Percentiles rank a stretch among this genome's conserved stretches.
phyloP scores from a whole-genome alignment of 2,797 vertebrate species.

The Naso thynnoides region DNA sequence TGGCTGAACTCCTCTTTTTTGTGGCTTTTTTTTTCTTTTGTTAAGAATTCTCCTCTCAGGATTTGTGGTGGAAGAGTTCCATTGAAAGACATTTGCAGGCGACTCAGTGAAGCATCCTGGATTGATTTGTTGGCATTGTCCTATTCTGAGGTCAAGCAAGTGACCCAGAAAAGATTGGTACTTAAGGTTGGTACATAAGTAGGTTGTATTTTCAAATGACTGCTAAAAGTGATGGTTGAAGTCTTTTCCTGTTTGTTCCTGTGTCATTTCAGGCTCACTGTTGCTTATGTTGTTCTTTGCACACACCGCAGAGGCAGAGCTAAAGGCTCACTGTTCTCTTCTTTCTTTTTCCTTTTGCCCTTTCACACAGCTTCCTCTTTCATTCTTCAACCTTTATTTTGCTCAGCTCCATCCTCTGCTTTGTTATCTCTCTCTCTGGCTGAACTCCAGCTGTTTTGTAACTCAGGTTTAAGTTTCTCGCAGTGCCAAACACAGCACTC shows the following conservation, averaged over 20 bases:
- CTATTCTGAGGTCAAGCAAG: slow-evolving; percentile 41
- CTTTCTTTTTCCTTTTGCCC: background rate
- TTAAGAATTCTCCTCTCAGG: slow-evolving; percentile 3
- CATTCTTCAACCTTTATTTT: background rate
- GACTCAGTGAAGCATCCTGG: background rate
- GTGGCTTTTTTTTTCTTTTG: background rate
- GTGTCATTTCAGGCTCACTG: background rate
- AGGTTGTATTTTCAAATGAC: slow-evolving; percentile 18
- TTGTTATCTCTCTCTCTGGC: slow-evolving; percentile 12
- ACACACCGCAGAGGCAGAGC: background rate
- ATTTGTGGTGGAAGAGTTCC: background rate
- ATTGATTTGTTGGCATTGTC: background rate
- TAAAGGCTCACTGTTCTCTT: slow-evolving; percentile 1
- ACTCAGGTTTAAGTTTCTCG: background rate
- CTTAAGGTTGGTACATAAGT: slow-evolving; percentile 69
- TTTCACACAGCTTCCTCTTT: background rate
- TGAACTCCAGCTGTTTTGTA: slow-evolving; percentile 16
- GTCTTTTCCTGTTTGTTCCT: background rate
- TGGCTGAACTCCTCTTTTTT: background rate
- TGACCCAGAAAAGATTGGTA: slow-evolving; percentile 75
- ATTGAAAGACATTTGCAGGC: background rate
- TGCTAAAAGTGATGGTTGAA: background rate
- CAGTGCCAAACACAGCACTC: background rate
- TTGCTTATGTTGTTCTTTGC: background rate
- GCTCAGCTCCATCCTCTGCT: background rate